Base-by-base conservation (phyloP, 2,888 invertebrate genomes). In the Perdita meconis region DNA sequence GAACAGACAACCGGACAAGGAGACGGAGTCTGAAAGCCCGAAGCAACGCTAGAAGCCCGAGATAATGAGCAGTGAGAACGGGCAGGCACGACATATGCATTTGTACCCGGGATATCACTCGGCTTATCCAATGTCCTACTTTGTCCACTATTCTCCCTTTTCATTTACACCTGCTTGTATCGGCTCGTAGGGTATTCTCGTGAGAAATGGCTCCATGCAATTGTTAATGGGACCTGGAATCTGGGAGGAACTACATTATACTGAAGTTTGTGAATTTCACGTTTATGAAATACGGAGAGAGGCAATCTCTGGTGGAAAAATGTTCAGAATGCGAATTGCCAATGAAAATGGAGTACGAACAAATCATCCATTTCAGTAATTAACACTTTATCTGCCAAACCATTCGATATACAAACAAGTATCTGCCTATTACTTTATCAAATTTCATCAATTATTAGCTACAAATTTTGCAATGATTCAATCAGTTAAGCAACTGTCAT, bases 21-120 rank as follows among this genome's bases (percentile, higher is more conserved):
- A 82, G 74, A 80, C 78, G 55, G 68, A 78, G 74, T 74, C 80
- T 80, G 72, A 80, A 67, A 80, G 77, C 66, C 69, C 59, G 22
- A 56, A 73, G 80, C 10, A 61, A 56, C 51, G 38, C 72, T 65
- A 66, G 84, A 83, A 80, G 79, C 71, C 77, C 60, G 76, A 86
- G 86, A 86, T 86, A 86, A 85, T 82, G 84, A 86, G 84, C 76
- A 66, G 68, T 59, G 72, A 73, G 82, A 72, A 81, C 66, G 67
- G 55, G 24, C 72, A 30, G 47, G 51, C 61, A 55, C 59, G 70
- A 79, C 83, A 53, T 81, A 66, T 51, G 74, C 78, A 64, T 83
- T 69, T 76, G 76, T 76, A 68, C 55, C 59, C 24, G 56, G 40
- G 40, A 56, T 74, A 80, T 82, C 78, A 68, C 38, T 74, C 10